These are phyloP conservation scores for Pteronura brasiliensis DNA, from an alignment of 2,113 vertebrate species.

Conservation along the genomic window DNA sequence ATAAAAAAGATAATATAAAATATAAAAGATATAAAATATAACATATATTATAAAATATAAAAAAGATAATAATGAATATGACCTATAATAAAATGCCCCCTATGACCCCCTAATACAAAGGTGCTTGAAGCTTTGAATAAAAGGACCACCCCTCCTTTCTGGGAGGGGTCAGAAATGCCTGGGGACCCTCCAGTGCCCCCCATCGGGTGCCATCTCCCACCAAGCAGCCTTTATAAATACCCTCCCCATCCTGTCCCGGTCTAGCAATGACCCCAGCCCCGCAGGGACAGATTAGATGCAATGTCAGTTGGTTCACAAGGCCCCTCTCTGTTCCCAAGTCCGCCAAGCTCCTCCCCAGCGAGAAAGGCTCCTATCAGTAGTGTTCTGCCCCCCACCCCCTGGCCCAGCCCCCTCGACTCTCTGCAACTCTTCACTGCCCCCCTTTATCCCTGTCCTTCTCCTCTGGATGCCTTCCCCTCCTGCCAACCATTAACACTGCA, in stretches of 20 bases:
- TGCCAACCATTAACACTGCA: not conserved
- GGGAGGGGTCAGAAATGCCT: not conserved
- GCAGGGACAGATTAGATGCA: not conserved
- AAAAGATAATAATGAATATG: conserved; percentile 64
- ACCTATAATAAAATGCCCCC: conserved; percentile 62
- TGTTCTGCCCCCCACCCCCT: not conserved
- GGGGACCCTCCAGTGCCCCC: not conserved
- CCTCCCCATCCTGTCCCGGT: conserved; percentile 18
- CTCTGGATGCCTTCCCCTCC: not conserved
- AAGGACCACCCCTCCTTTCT: not conserved
- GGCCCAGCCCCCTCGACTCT: not conserved
- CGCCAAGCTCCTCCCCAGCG: not conserved
- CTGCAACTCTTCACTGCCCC: not conserved
- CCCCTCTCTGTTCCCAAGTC: not conserved
- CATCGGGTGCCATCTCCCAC: not conserved
- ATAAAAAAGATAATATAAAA: conserved; percentile 64
- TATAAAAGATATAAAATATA: no score
- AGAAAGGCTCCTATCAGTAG: not conserved
- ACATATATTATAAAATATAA: conserved; percentile 36
- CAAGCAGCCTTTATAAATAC: conserved; percentile 69
- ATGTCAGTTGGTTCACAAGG: not conserved
- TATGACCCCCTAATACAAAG: conserved; percentile 58
- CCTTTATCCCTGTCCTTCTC: not conserved
- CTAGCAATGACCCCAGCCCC: not conserved
- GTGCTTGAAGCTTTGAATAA: conserved; percentile 56